Evolutionary conservation across 2,113 vertebrate genomes (phyloP), one percentile per base, ranked within the genome.

Genomic region (Bujurquina vittata): DNA sequence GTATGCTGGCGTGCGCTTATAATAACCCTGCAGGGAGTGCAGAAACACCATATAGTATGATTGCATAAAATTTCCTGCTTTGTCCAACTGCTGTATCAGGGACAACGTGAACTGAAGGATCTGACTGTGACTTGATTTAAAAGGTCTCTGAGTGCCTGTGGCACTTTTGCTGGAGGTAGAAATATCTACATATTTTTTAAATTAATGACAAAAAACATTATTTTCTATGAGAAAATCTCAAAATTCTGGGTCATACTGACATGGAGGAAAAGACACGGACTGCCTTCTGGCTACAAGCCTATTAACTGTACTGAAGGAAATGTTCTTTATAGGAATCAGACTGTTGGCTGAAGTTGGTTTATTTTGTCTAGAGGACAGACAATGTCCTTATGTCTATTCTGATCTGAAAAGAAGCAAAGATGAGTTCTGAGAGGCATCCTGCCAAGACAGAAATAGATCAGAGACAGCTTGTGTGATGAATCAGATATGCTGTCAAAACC

Each of bases 1-100:
- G 93, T 98, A 98, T 43, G 96, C 96, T 0, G 97, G 96, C 0
- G 97, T 97, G 3, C 97, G 96, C 73, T 91, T 94, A 89, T 98
- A 98, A 88, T 98, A 98, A 56, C 97, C 97, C 97, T 98, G 79
- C 0, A 46, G 49, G 18, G 46, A 5, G 43, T 26, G 84, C 60
- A 78, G 20, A 73, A 26, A 79, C 43, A 33, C 15, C 1, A 2
- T 26, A 26, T 5, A 1, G 17, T 49, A 35, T 15, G 5, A n/a
- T 56, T 17, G 33, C 29, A 75, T 1, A 3, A 4, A 18, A 5
- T 23, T 49, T 20, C 29, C 22, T 15, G 8, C 26, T 29, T 31
- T 17, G 40, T 37, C 43, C 22, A 33, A 23, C 63, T 54, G 35
- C 35, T 43, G 7, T 72, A 72, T 72, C 18, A 54, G 46, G 26